Evolutionary conservation across 1,140 invertebrate species (phyloP), one percentile per base, ranked within the genome.

Genomic region (Luehdorfia chinensis): DNA sequence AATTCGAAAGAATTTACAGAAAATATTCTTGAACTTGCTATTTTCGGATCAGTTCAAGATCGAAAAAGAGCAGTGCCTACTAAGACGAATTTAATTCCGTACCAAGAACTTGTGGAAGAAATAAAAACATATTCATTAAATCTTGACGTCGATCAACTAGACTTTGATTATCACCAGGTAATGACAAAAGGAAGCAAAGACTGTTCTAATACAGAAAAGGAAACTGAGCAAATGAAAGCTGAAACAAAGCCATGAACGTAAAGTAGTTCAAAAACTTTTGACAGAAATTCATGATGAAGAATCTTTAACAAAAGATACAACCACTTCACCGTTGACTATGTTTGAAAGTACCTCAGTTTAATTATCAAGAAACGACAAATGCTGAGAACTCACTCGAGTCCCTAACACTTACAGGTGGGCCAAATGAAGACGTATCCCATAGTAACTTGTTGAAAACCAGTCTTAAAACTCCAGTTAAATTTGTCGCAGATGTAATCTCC

Each of bases 31-130:
- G 79, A 85, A 59, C 65, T 78, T 66, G 83, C 60, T 16, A 87
- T 88, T 48, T 88, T 87, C 63, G 87, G 87, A 32, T 88, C 85
- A 8, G 78, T 88, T 11, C 77, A 87, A 74, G 67, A 87, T 50
- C 66, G 87, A 37, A 76, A 70, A 41, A 74, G 57, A 61, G 5
- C 32, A n/a, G 15, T 25, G 32, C 54, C 68, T 50, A 49, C 62
- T 58, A 53, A 65, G 57, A 45, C 43, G 37, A 65, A 53, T 18
- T 45, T 49, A n/a, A 66, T 76, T 56, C 74, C 77, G 13, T 78
- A 84, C 39, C 55, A 66, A 32, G 68, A 67, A 43, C 41, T 84
- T 7, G 33, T 65, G 28, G 63, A 81, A 11, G 80, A 83, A 49
- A 31, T 79, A 7, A 85, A 83, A 62, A 58, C 63, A 6, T 79